phyloP scores from a whole-genome alignment of 2,797 vertebrate species.

The Eulemur albifrons region DNA sequence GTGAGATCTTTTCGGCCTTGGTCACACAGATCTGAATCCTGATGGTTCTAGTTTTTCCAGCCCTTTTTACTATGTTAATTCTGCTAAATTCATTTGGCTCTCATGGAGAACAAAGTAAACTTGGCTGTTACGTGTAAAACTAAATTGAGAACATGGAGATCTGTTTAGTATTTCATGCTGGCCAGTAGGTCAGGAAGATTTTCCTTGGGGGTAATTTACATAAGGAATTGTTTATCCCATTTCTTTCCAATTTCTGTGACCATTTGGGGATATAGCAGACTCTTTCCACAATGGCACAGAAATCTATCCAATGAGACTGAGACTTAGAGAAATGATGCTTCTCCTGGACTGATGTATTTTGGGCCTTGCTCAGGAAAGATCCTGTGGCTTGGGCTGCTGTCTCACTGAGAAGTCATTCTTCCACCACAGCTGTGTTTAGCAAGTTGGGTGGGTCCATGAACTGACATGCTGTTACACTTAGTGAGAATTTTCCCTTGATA shows the following conservation, averaged over 20 bases:
- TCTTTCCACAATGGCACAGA: slow-evolving; percentile 55
- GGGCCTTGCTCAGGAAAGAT: slow-evolving; percentile 56
- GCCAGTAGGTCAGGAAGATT: slow-evolving; percentile 61
- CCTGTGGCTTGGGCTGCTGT: slow-evolving; percentile 24
- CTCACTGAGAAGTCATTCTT: slow-evolving; percentile 37
- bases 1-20: slow-evolving; percentile 7
- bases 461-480: slow-evolving; percentile 31
- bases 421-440: slow-evolving; percentile 53
- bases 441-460: slow-evolving; percentile 4
- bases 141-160: slow-evolving; percentile 61
- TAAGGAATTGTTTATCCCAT: slow-evolving; percentile 58
- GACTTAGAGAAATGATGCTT: background rate
- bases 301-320: background rate
- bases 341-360: background rate
- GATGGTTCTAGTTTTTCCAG: slow-evolving; percentile 46
- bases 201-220: slow-evolving; percentile 66
- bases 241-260: slow-evolving; percentile 55
- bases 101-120: slow-evolving; percentile 62
- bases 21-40: slow-evolving; percentile 58
- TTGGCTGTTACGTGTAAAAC: slow-evolving; percentile 57
- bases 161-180: slow-evolving; percentile 63
- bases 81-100: slow-evolving; percentile 67
- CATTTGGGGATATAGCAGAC: slow-evolving; percentile 37
- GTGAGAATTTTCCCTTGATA: slow-evolving; percentile 3
- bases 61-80: slow-evolving; percentile 62